Percentiles rank a stretch among this genome's conserved stretches.
phyloP scores from a whole-genome alignment of 2,888 invertebrate genomes.

The Troides helena region DNA sequence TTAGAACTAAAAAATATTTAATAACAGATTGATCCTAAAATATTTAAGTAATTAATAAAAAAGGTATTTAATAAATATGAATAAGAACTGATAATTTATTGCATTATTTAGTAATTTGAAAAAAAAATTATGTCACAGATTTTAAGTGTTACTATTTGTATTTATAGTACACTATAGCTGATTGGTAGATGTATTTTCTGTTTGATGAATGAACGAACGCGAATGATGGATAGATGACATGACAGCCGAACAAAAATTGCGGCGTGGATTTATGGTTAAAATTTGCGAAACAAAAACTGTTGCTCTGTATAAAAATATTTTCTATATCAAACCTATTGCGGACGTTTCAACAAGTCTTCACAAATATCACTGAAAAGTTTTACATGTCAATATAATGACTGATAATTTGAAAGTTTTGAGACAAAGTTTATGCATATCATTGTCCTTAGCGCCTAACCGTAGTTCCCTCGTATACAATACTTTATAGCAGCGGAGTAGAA shows the following conservation, averaged over 20 bases:
- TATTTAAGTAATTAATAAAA: too few species aligned
- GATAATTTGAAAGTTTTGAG: constrained; percentile 69
- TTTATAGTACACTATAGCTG: not conserved
- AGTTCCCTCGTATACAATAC: constrained; percentile 60
- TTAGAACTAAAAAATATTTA: too few species aligned
- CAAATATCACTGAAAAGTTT: constrained; percentile 43
- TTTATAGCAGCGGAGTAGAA: constrained; percentile 65
- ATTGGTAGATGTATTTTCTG: constrained; percentile 8
- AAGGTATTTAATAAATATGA: too few species aligned
- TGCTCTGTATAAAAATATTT: constrained; percentile 40
- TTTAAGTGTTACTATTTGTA: too few species aligned
- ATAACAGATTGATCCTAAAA: too few species aligned
- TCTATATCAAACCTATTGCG: constrained; percentile 23
- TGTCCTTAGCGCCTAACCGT: constrained; percentile 66
- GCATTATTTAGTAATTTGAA: too few species aligned
- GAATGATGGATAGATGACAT: constrained; percentile 48
- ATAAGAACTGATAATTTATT: too few species aligned
- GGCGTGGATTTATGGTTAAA: constrained; percentile 75
- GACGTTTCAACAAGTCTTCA: constrained; percentile 27
- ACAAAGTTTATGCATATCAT: constrained; percentile 78
- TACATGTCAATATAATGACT: constrained; percentile 66
- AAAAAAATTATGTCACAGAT: too few species aligned
- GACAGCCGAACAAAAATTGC: constrained; percentile 71
- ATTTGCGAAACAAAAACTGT: constrained; percentile 55
- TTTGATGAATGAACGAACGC: constrained; percentile 32